Percentiles rank a stretch among this genome's conserved stretches.
Conservation (phyloP, 2,113 vertebrate genomes). For the Labeo catla region DNA sequence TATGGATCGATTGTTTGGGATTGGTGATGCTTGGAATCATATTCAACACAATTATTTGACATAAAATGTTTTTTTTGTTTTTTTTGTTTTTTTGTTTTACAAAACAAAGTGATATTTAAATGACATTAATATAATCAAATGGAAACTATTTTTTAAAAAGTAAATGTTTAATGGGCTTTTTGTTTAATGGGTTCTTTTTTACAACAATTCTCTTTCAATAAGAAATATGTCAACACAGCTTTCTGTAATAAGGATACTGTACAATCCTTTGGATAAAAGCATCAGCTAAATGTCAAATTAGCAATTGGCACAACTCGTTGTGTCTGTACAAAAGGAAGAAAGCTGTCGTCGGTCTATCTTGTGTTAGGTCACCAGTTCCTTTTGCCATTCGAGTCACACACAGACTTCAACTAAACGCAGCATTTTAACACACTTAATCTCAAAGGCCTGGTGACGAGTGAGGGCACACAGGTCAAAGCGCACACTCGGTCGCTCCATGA, state of each 20-base stretch:
- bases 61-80: too few relatives aligned
- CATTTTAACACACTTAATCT: conserved; percentile 9
- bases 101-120: neutral
- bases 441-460: neutral
- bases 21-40: too few relatives aligned
- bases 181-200: neutral
- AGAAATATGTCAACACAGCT: neutral
- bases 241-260: neutral
- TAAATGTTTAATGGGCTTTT: neutral
- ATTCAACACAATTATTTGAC: too few relatives aligned
- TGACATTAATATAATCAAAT: neutral
- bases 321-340: neutral
- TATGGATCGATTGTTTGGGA: neutral
- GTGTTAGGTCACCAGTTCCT: neutral
- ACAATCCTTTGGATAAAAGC: neutral
- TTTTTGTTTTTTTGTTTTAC: too few relatives aligned
- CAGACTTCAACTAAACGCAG: neutral
- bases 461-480: neutral
- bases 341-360: neutral
- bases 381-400: neutral
- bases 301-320: neutral
- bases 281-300: conserved; percentile 4
- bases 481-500: neutral
- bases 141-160: neutral
- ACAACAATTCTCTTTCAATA: neutral